These are phyloP conservation scores for Antitype chi DNA, from an alignment of 2,888 invertebrate genomes.

Conservation along the genomic window DNA sequence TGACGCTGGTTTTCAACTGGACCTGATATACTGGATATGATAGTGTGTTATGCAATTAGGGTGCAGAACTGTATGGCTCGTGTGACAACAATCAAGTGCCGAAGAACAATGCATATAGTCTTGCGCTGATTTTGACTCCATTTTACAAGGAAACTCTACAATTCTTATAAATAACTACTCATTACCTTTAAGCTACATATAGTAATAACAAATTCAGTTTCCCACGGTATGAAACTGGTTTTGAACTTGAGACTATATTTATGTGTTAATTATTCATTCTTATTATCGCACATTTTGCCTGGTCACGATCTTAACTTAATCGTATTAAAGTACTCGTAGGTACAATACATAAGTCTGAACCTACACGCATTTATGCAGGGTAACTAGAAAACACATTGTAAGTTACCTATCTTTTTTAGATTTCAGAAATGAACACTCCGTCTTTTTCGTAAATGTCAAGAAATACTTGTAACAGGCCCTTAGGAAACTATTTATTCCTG, in stretches of 20 bases:
- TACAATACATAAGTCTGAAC: not conserved
- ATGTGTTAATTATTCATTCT: conserved; percentile 72
- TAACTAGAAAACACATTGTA: not conserved
- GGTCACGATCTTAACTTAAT: conserved; percentile 71
- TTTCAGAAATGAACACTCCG: too few relatives aligned
- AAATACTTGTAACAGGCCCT: not conserved
- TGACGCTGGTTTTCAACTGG: too few relatives aligned
- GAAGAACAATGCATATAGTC: not conserved
- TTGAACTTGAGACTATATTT: conserved; percentile 74
- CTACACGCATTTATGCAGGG: too few relatives aligned
- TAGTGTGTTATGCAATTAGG: too few relatives aligned
- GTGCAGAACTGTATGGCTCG: not conserved
- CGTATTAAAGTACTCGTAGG: conserved; percentile 31
- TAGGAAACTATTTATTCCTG: not conserved
- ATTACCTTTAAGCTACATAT: conserved; percentile 51
- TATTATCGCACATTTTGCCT: conserved; percentile 67
- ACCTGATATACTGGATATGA: too few relatives aligned
- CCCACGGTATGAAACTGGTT: conserved; percentile 73
- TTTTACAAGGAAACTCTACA: conserved; percentile 17
- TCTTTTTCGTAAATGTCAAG: not conserved
- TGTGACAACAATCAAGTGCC: not conserved
- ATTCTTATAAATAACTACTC: conserved; percentile 27
- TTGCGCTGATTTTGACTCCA: conserved; percentile 10
- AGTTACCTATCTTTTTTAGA: not conserved
- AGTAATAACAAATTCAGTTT: conserved; percentile 64